Evolutionary conservation across 2,113 vertebrate genomes (phyloP).

Genomic region (Callaeas wilsoni): DNA sequence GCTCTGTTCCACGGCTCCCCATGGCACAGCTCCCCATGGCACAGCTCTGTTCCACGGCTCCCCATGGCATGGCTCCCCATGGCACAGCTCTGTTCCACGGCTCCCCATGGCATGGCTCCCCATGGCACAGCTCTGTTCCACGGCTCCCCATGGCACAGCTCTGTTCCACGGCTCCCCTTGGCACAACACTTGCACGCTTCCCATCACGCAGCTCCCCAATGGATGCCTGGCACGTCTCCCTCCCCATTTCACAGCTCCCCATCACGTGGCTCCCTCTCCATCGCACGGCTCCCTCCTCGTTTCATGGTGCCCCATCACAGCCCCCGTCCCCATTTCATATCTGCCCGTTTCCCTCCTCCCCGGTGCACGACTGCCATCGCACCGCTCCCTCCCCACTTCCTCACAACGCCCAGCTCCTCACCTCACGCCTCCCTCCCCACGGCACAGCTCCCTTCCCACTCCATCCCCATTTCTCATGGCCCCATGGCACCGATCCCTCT

Average conservation of each 20-base stretch:
- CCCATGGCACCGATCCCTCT: background rate
- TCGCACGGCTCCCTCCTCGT: background rate
- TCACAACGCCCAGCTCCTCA: background rate
- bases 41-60: accelerated
- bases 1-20: too few species aligned
- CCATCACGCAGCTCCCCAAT: accelerated
- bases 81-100: background rate
- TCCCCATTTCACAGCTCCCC: accelerated
- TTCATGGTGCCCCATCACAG: too few species aligned
- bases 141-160: too few species aligned
- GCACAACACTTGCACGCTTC: accelerated
- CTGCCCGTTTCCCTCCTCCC: background rate
- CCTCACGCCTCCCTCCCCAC: accelerated
- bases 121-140: background rate
- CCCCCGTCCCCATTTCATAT: accelerated
- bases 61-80: accelerated
- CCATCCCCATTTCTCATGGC: too few species aligned
- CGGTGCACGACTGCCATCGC: accelerated
- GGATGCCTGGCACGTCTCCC: accelerated
- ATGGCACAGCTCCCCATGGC: background rate
- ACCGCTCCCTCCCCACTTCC: background rate
- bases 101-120: background rate
- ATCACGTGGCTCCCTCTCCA: too few species aligned
- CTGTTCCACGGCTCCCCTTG: accelerated
- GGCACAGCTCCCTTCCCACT: background rate